Percentiles rank a stretch among this genome's conserved stretches.
phyloP scores from a whole-genome alignment of 2,888 invertebrate species.

The Leptura quadrifasciata region DNA sequence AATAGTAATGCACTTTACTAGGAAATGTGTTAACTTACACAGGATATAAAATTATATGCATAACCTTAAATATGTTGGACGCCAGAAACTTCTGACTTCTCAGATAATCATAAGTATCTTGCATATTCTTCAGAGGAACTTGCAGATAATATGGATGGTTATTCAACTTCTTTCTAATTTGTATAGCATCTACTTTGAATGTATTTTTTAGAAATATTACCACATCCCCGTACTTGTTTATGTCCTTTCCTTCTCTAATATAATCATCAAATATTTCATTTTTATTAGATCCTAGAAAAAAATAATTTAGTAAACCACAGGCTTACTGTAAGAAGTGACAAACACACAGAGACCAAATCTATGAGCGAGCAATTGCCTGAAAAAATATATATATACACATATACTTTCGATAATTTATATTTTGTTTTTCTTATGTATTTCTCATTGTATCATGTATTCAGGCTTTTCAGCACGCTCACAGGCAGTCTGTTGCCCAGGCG shows the following conservation, averaged over 20 bases:
- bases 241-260: conserved; percentile 76
- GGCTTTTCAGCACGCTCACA: no score
- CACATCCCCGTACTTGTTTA: conserved; percentile 74
- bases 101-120: conserved; percentile 78
- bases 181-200: conserved; percentile 65
- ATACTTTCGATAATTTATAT: no score
- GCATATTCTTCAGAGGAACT: conserved; percentile 77
- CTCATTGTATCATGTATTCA: no score
- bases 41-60: conserved; percentile 82
- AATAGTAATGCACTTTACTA: conserved; percentile 51
- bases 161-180: conserved; percentile 71
- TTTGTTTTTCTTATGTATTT: no score
- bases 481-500: no score
- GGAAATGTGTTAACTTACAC: conserved; percentile 74
- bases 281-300: conserved; percentile 52
- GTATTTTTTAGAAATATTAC: conserved; percentile 71
- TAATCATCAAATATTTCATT: conserved; percentile 70
- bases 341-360: no score
- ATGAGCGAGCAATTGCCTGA: no score
- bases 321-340: no score
- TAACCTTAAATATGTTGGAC: conserved; percentile 77
- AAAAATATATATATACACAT: no score
- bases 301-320: no score
- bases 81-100: conserved; percentile 74
- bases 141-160: conserved; percentile 81